Evolutionary conservation across 2,113 vertebrate genomes (phyloP), one percentile per base, ranked within the genome.

Genomic region (Himantopus leucocephalus): DNA sequence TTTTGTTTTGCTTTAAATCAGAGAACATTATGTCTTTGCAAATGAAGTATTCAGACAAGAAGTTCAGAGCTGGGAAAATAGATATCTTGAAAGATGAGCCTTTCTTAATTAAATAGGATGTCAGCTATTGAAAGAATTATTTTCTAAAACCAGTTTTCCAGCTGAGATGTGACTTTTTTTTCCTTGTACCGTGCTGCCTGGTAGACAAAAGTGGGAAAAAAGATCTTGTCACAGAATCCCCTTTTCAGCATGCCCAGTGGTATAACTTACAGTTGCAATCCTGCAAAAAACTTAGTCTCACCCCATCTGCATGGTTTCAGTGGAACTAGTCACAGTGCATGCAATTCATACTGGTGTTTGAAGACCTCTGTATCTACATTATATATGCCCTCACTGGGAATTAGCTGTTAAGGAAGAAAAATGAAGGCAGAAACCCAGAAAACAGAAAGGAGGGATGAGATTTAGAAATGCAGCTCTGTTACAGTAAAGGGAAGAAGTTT

Each of bases 21-120:
- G 88, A 45, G 84, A 80, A 92, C 43, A 80, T 88, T 86, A 68
- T 88, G n/a, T 87, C 74, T 96, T 72, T 83, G 45, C 67, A 94
- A 85, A 79, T 78, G 26, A 97, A 63, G 10, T 68, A 88, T 96
- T 76, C 53, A 91, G 53, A 87, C 86, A 92, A 92, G 77, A 92
- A 94, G 95, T 48, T 77, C 55, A 81, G 80, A 93, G 32, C 12
- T 77, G 58, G 27, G 8, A 34, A 74, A 94, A 90, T 3, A 78
- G 10, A n/a, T 86, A 92, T 67, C 62, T 87, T 91, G n/a, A 92
- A 92, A 93, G 37, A 71, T 30, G 67, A 77, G 6, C 8, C 3
- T 15, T 70, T 91, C 20, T 78, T 86, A 59, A 75, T 92, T 63
- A 90, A 91, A 79, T 39, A 74, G 22, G 21, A 74, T 86, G 23